A percentile compares a stretch with the other conserved stretches of the same genome.
These are phyloP conservation scores for Rhineura floridana DNA, from an alignment of 2,113 vertebrate species.

Conservation along the genomic window DNA sequence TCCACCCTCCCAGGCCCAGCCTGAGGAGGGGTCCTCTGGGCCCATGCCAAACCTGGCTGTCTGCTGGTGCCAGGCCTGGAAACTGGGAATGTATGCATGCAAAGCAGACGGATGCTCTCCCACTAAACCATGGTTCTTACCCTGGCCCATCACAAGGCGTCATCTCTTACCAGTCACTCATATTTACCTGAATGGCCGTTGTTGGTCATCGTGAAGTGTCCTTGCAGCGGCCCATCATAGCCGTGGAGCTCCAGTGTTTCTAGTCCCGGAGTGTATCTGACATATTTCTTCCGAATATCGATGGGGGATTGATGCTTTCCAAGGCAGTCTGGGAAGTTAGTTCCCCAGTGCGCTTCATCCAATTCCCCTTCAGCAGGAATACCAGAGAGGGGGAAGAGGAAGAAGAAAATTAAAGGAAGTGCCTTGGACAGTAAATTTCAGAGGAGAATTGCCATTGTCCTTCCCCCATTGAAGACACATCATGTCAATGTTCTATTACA, in stretches of 20 bases:
- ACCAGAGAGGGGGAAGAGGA: background rate
- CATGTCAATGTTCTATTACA: no score
- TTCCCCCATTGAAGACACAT: no score
- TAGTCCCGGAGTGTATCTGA: conserved; percentile 74
- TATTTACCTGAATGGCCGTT: conserved; percentile 89
- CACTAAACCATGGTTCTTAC: no score
- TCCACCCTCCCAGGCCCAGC: no score
- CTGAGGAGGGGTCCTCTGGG: no score
- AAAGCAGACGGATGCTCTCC: no score
- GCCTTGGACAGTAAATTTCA: background rate
- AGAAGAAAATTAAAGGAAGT: background rate
- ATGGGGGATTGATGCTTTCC: conserved; percentile 87
- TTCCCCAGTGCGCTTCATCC: conserved; percentile 83
- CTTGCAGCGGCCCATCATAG: conserved; percentile 68
- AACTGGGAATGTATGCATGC: no score
- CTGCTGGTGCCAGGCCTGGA: no score
- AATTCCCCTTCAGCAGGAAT: conserved; percentile 78
- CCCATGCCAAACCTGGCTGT: no score
- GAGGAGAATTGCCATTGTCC: background rate
- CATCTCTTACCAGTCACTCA: accelerated
- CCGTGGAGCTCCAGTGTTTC: conserved; percentile 76
- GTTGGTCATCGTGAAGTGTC: conserved; percentile 82
- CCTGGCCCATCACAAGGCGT: no score
- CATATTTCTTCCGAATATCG: conserved; percentile 81
- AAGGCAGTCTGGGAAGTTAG: conserved; percentile 77